These are phyloP conservation scores for Petrolisthes cinctipes DNA, from an alignment of 2,888 invertebrate species.

Conservation along the genomic window DNA sequence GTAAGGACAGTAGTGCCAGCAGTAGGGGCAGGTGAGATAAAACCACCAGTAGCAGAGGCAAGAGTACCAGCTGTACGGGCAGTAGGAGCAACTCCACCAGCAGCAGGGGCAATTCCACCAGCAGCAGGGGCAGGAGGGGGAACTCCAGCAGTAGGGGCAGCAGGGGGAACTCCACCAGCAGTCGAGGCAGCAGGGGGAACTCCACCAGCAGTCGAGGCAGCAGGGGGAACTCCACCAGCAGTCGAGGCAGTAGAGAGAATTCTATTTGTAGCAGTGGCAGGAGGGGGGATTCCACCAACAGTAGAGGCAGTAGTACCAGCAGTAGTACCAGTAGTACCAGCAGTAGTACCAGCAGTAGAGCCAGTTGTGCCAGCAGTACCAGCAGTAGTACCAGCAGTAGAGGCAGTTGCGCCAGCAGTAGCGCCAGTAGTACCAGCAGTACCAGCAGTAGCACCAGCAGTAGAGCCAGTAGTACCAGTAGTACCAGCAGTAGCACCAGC, in stretches of 20 bases:
- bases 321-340: neutral
- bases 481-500: too few relatives aligned
- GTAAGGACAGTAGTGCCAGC: too few relatives aligned
- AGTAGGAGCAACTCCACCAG: too few relatives aligned
- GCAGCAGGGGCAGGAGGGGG: neutral
- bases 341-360: neutral
- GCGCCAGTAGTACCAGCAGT: too few relatives aligned
- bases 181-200: neutral
- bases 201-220: neutral
- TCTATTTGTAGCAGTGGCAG: too few relatives aligned
- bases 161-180: neutral
- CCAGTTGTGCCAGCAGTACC: neutral
- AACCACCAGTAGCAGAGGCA: neutral
- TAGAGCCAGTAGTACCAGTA: too few relatives aligned
- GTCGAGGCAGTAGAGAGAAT: too few relatives aligned
- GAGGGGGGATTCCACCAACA: too few relatives aligned
- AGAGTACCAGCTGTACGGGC: neutral
- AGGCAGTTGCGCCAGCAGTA: too few relatives aligned
- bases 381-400: neutral
- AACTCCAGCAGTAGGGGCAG: neutral
- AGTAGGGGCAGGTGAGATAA: too few relatives aligned
- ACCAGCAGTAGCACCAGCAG: too few relatives aligned
- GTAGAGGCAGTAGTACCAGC: neutral
- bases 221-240: neutral
- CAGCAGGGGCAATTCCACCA: neutral